phyloP scores from a whole-genome alignment of 2,113 vertebrate species.

The Tinamus guttatus region DNA sequence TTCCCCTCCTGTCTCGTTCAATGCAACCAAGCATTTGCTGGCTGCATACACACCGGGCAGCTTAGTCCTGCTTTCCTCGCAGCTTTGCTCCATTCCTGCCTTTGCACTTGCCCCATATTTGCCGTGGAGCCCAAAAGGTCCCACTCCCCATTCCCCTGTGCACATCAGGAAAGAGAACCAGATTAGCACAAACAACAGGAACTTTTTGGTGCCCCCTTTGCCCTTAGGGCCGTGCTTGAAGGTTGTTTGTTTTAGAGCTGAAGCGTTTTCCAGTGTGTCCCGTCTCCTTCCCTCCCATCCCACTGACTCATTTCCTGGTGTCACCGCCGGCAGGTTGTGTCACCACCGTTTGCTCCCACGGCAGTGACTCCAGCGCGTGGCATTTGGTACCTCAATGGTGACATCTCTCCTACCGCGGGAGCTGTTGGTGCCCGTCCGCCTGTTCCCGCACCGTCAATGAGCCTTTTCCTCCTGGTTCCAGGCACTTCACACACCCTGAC shows the following conservation, averaged over 20 bases:
- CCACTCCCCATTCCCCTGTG: neutral
- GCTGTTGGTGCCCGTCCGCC: slow-evolving; percentile 11
- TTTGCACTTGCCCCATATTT: neutral
- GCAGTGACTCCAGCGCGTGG: neutral
- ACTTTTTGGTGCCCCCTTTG: neutral
- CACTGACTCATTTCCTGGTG: slow-evolving; percentile 29
- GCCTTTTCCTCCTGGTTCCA: neutral
- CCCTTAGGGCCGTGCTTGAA: neutral
- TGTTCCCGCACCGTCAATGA: slow-evolving; percentile 21
- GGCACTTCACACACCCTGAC: slow-evolving; percentile 4
- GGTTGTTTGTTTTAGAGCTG: neutral
- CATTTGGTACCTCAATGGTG: neutral
- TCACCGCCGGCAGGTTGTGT: slow-evolving; percentile 10
- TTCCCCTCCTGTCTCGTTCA: neutral
- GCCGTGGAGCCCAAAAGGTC: fast-evolving
- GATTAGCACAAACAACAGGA: neutral
- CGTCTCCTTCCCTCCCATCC: neutral
- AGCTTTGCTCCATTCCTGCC: neutral
- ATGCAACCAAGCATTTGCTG: neutral
- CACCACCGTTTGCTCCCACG: slow-evolving; percentile 35
- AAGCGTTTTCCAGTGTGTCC: neutral
- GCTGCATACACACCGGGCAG: neutral
- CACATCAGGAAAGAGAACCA: fast-evolving
- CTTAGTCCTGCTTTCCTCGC: neutral
- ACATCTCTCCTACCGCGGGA: neutral